A percentile compares a stretch with the other conserved stretches of the same genome.
phyloP scores from a whole-genome alignment of 2,888 invertebrate species.

The Dynastes grantii region DNA sequence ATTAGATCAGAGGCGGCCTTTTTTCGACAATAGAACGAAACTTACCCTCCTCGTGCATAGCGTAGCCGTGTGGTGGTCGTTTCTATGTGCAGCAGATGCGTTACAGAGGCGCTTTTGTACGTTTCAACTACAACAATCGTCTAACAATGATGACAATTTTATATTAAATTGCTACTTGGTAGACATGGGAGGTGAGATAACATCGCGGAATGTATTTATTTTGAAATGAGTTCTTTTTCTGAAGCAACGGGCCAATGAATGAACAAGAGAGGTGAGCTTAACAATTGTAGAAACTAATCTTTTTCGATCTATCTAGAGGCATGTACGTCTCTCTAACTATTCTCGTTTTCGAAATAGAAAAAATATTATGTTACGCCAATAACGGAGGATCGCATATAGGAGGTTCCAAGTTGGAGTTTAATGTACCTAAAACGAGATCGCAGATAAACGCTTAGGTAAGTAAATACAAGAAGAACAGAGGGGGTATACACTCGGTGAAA shows the following conservation, averaged over 20 bases:
- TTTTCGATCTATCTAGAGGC: constrained; percentile 17
- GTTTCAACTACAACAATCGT: constrained; percentile 25
- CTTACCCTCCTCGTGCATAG: constrained; percentile 9
- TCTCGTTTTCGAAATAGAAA: constrained; percentile 33
- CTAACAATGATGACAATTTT: constrained; percentile 42
- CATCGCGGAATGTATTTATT: constrained; percentile 40
- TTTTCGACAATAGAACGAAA: constrained; percentile 24
- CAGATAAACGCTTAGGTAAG: constrained; percentile 13
- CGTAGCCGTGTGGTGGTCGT: background rate
- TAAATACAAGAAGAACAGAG: background rate
- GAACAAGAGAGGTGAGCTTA: background rate
- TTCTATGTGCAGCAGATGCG: constrained; percentile 40
- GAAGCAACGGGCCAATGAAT: background rate
- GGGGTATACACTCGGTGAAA: background rate
- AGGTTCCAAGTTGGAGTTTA: constrained; percentile 17
- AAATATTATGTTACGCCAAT: constrained; percentile 47
- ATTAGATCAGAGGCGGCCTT: constrained; percentile 45
- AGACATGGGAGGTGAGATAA: constrained; percentile 34
- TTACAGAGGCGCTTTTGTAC: constrained; percentile 24
- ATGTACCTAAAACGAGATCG: constrained; percentile 26
- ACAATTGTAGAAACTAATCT: constrained; percentile 49
- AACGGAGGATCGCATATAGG: constrained; percentile 1
- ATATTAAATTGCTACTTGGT: constrained; percentile 49
- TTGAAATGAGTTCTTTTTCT: constrained; percentile 26
- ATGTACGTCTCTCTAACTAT: background rate